Evolutionary conservation across 2,113 vertebrate species (phyloP), one percentile per base, ranked within the genome.

Genomic region (Leptosomus discolor): DNA sequence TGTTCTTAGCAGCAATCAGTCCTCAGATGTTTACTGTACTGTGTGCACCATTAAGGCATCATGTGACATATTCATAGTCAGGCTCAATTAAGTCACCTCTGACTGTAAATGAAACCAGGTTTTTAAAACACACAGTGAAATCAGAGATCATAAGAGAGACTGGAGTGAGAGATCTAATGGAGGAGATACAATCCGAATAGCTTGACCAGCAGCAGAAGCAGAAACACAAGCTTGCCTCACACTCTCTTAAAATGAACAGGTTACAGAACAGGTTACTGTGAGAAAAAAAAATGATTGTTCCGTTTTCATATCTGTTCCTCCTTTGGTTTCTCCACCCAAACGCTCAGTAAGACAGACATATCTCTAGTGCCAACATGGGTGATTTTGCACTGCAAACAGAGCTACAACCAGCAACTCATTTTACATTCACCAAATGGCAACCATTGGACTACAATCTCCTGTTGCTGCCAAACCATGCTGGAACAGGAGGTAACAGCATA

Each of bases 11-110:
- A 95, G 91, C 73, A 93, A 87, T 89, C 43, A 73, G 53, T 76
- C 37, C 92, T 94, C 88, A 95, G 67, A 90, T 91, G 82, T 95
- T 94, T 94, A 81, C 83, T 74, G 90, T 94, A 86, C 91, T 32
- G 7, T 68, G 80, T 92, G 83, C 70, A 74, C 83, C 71, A 94
- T 94, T 95, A 97, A 87, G 63, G 37, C 46, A 85, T 41, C 88
- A 94, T 12, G 36, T 92, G 91, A 94, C 34, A 84, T 70, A 88
- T 53, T 70, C 83, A 95, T 30, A 94, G 68, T 67, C 51, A 96
- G 69, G 61, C 61, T 92, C 85, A 74, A 86, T 94, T 93, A 79
- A 92, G 50, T 78, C 36, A 79, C 68, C 78, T 91, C 67, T 32
- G 48, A 78, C 53, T 75, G 87, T 48, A 97, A 95, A 92, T 32